Conservation (phyloP, 2,888 invertebrate genomes). For the Drosophila conformis region DNA sequence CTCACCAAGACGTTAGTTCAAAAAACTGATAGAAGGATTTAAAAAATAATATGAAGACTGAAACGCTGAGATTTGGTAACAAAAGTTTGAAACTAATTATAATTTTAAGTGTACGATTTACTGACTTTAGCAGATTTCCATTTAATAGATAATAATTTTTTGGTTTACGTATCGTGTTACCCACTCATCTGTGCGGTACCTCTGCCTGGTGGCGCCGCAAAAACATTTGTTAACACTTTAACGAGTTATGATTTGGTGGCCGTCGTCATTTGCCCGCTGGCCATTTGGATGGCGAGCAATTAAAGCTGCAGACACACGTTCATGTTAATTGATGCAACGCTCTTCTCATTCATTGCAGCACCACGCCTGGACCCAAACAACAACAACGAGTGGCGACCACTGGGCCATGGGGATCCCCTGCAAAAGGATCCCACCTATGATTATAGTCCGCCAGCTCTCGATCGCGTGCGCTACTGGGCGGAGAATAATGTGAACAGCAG, state of each 20-base stretch:
- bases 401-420: slow-evolving; percentile 92
- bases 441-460: slow-evolving; percentile 92
- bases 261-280: background rate
- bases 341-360: slow-evolving; percentile 80
- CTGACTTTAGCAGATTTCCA: background rate
- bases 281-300: slow-evolving; percentile 50
- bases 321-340: slow-evolving; percentile 36
- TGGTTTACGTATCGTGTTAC: background rate
- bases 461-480: slow-evolving; percentile 92
- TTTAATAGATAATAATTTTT: background rate
- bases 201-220: slow-evolving; percentile 53
- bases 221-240: slow-evolving; percentile 83
- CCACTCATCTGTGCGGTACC: slow-evolving; percentile 6
- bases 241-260: slow-evolving; percentile 74
- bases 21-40: background rate
- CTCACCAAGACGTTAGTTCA: background rate
- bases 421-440: slow-evolving; percentile 94
- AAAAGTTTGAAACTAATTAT: background rate
- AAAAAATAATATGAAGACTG: background rate
- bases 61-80: background rate
- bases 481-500: slow-evolving; percentile 82
- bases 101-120: background rate
- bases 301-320: slow-evolving; percentile 55
- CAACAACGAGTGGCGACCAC: slow-evolving; percentile 92
- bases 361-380: slow-evolving; percentile 90